Percentiles rank a stretch among this genome's conserved stretches.
These are phyloP conservation scores for Coecobrya sp. DNA, from an alignment of 2,888 invertebrate species.

Conservation along the genomic window DNA sequence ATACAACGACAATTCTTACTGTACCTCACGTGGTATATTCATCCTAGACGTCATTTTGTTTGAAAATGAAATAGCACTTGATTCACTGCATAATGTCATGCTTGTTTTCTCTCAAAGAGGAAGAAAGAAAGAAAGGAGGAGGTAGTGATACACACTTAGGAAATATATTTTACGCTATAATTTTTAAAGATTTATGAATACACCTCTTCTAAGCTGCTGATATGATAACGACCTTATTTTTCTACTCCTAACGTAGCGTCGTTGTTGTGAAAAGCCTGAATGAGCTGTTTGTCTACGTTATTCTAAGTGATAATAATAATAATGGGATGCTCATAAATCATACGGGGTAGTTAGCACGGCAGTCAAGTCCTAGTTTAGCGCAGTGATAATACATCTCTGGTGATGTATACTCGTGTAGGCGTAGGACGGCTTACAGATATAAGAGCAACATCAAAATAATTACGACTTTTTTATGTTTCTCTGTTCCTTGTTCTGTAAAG, in stretches of 20 bases:
- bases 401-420: neutral
- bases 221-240: slow-evolving; percentile 37
- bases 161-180: slow-evolving; percentile 45
- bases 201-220: neutral
- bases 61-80: neutral
- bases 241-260: neutral
- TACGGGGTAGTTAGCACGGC: neutral
- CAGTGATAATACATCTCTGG: neutral
- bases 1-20: neutral
- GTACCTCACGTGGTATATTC: neutral
- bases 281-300: slow-evolving; percentile 25
- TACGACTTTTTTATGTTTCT: neutral
- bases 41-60: neutral
- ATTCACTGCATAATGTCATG: neutral
- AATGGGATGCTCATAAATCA: slow-evolving; percentile 31
- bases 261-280: slow-evolving; percentile 10
- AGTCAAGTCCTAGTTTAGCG: neutral
- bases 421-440: neutral
- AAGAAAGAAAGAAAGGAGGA: neutral
- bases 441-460: neutral
- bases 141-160: neutral
- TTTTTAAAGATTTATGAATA: slow-evolving; percentile 38
- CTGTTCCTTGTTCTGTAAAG: too few relatives aligned
- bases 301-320: slow-evolving; percentile 5
- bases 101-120: slow-evolving; percentile 26